phyloP scores from a whole-genome alignment of 2,797 vertebrate genomes.

The Loriculus beryllinus region DNA sequence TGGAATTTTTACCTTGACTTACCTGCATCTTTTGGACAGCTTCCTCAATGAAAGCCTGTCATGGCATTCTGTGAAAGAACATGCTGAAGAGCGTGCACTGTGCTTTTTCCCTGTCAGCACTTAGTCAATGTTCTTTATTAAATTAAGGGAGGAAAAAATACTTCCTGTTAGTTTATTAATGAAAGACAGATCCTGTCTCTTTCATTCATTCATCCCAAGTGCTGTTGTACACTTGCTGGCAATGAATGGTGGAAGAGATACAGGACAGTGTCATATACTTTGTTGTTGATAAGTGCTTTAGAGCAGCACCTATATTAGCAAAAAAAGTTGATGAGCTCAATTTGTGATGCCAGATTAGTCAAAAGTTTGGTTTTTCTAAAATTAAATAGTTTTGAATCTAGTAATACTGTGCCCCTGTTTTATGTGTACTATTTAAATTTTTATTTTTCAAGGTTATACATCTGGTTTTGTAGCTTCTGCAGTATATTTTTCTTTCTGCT shows the following conservation, averaged over 20 bases:
- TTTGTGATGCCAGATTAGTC: not conserved
- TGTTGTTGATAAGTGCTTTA: not conserved
- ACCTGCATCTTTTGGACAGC: not conserved
- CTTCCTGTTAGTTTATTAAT: not conserved
- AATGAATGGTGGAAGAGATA: accelerated
- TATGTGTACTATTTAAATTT: not conserved
- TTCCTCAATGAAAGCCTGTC: not conserved
- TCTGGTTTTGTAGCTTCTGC: not conserved
- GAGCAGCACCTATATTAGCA: not conserved
- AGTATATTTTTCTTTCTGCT: not conserved
- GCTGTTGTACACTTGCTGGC: not conserved
- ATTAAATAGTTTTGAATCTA: not conserved
- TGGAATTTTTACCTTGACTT: not conserved
- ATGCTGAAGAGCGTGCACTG: not conserved
- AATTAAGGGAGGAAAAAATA: not conserved
- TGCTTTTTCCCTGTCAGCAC: not conserved
- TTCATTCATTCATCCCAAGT: not conserved
- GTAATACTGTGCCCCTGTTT: not conserved
- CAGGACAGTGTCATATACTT: not conserved
- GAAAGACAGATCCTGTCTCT: not conserved
- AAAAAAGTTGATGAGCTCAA: not conserved
- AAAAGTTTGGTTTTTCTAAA: not conserved
- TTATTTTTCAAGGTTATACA: not conserved
- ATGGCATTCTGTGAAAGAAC: not conserved
- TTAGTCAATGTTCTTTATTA: not conserved